Evolutionary conservation across 2,113 vertebrate genomes (phyloP).

Genomic region (Andinoacara biseriatus): DNA sequence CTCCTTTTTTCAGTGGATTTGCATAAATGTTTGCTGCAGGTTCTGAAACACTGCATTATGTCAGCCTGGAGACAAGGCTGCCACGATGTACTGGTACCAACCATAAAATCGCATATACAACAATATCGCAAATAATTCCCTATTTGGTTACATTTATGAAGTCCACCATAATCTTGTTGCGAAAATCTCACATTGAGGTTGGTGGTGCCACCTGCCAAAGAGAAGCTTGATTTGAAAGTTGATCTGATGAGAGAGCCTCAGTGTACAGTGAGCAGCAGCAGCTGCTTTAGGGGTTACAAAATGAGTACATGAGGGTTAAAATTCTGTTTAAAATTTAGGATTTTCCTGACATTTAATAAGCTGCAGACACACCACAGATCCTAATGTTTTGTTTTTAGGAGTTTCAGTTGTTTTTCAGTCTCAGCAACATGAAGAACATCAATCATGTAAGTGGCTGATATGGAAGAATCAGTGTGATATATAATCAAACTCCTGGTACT

Average conservation of each 20-base stretch:
- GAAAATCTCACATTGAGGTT: background rate
- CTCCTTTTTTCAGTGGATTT: background rate
- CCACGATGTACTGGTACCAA: background rate
- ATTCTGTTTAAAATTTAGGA: background rate
- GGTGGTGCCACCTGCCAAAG: background rate
- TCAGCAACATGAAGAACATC: constrained; percentile 20
- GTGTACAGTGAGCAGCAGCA: background rate
- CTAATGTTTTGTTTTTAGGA: background rate
- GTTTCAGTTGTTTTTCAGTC: constrained; percentile 7
- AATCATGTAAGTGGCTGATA: background rate
- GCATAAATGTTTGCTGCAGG: too few species aligned
- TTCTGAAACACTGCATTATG: background rate
- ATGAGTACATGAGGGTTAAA: background rate
- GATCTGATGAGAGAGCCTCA: background rate
- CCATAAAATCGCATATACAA: background rate
- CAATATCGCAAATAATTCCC: background rate
- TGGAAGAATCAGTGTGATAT: constrained; percentile 23
- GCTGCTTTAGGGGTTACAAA: background rate
- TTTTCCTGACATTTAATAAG: background rate
- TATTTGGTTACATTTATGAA: background rate
- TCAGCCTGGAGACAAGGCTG: background rate
- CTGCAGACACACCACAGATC: background rate
- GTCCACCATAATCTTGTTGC: background rate
- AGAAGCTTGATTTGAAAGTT: background rate
- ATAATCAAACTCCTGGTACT: constrained; percentile 21